A percentile compares a stretch with the other conserved stretches of the same genome.
These are phyloP conservation scores for Drosophila pseudoobscura DNA, from an alignment of 1,140 invertebrate genomes.

Conservation along the genomic window DNA sequence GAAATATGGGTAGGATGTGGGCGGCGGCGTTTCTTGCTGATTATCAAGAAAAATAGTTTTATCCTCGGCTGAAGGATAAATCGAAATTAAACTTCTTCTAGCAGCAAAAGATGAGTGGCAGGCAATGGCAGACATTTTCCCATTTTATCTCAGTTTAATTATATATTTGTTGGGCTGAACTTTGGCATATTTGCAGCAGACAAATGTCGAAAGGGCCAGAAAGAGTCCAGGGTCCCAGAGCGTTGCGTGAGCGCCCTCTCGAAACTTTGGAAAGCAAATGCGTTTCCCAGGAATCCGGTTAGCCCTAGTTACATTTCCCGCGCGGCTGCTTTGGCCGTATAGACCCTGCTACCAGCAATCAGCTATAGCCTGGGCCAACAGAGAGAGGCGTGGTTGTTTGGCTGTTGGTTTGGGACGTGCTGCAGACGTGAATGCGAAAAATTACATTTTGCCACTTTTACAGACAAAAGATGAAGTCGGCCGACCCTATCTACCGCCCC, in stretches of 20 bases:
- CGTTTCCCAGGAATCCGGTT: conserved; percentile 25
- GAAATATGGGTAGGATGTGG: conserved; percentile 3
- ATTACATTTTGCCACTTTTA: conserved; percentile 80
- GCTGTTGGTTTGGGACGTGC: conserved; percentile 7
- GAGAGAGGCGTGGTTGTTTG: conserved; percentile 13
- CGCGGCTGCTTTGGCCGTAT: conserved; percentile 46
- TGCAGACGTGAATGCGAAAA: conserved; percentile 72
- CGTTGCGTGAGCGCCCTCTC: not conserved
- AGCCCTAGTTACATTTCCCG: conserved; percentile 46
- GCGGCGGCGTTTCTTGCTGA: too few species aligned
- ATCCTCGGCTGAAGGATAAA: too few species aligned
- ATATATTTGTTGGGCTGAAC: too few species aligned
- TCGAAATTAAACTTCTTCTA: too few species aligned
- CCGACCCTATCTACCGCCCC: too few species aligned
- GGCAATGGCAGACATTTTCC: too few species aligned
- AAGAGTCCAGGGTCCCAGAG: too few species aligned
- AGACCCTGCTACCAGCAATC: conserved; percentile 26
- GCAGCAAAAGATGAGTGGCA: too few species aligned
- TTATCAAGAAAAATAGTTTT: too few species aligned
- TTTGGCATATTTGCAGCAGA: too few species aligned
- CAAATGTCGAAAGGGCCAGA: too few species aligned
- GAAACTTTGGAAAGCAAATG: not conserved
- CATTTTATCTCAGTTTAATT: too few species aligned
- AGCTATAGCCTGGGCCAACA: conserved; percentile 9
- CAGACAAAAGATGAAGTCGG: conserved; percentile 68